Conservation (phyloP, 2,113 vertebrate species). For the Pelecanus crispus region DNA sequence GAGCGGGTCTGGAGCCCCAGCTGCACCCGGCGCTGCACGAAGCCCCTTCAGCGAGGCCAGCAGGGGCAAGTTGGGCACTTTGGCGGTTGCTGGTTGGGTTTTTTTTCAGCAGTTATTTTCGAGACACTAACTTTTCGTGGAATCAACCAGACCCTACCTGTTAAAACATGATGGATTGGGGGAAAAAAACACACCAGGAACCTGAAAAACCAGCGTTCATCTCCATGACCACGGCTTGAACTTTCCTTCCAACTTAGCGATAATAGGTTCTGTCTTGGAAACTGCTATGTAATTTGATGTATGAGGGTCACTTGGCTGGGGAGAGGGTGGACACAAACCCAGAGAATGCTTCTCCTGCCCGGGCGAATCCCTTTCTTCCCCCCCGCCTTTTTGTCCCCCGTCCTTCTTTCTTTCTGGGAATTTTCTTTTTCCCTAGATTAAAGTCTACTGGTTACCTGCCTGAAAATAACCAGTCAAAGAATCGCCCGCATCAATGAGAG, state of each 20-base stretch:
- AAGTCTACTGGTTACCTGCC: conserved; percentile 66
- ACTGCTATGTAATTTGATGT: conserved; percentile 90
- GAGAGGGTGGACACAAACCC: conserved; percentile 76
- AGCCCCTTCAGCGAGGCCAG: background rate
- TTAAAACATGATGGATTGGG: conserved; percentile 85
- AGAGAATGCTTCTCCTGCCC: conserved; percentile 70
- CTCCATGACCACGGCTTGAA: conserved; percentile 87
- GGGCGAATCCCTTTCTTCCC: conserved; percentile 26
- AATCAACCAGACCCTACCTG: conserved; percentile 80
- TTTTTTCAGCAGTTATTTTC: conserved; percentile 27
- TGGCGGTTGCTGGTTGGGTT: background rate
- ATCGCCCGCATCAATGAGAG: background rate
- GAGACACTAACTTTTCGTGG: conserved; percentile 63
- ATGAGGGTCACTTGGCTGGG: conserved; percentile 88
- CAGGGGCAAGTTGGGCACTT: background rate
- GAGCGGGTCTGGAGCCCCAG: background rate
- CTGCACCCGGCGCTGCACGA: fast-evolving
- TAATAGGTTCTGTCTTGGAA: conserved; percentile 89
- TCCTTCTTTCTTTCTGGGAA: background rate
- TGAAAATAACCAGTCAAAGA: conserved; percentile 59
- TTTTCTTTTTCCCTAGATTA: background rate
- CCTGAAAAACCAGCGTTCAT: conserved; percentile 91
- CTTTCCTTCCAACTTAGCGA: conserved; percentile 87
- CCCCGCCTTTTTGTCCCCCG: background rate
- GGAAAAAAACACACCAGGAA: conserved; percentile 72